Evolutionary conservation across 2,113 vertebrate genomes (phyloP), one percentile per base, ranked within the genome.

Genomic region (Macrotis lagotis): DNA sequence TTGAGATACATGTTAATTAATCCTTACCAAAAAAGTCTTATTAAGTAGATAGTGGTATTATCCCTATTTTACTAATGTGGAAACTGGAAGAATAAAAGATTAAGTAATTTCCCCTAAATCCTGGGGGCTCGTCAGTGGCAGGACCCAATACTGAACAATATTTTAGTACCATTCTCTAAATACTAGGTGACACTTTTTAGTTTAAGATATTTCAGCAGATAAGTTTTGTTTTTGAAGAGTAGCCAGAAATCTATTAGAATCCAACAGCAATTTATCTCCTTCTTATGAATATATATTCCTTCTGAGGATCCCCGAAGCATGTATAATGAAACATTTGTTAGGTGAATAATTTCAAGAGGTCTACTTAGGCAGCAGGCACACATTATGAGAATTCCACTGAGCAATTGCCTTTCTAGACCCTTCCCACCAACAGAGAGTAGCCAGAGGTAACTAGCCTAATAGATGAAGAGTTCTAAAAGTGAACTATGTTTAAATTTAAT

Each of bases 201-300:
- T 8, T 8, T 93, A 92, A 90, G 47, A 91, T 88, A n/a, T 92
- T 96, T 94, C 52, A 93, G 11, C 44, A 89, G 89, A 90, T 59
- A 95, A 52, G 37, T 94, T 94, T 93, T 95, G 24, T 95, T 96
- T 90, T 94, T 92, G 47, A 93, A 95, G 91, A 66, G n/a, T 90
- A n/a, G 31, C 53, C 88, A 93, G 9, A 91, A 88, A 90, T 89
- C 48, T 88, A 6, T 95, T 88, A 96, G 51, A 47, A 94, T 91
- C 49, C 11, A 91, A 47, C 83, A 59, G 4, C 94, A 66, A 52
- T 53, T 93, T 19, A 93, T 91, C 59, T 94, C 1, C 90, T 96
- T 96, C 44, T 94, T 92, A 93, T 51, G 59, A 94, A 92, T 92
- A 90, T 66, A 51, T 91, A 48, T 95, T 91, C 91, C 90, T 91